These are phyloP conservation scores for Drosophila limbata DNA, from an alignment of 2,888 invertebrate genomes.

Conservation along the genomic window DNA sequence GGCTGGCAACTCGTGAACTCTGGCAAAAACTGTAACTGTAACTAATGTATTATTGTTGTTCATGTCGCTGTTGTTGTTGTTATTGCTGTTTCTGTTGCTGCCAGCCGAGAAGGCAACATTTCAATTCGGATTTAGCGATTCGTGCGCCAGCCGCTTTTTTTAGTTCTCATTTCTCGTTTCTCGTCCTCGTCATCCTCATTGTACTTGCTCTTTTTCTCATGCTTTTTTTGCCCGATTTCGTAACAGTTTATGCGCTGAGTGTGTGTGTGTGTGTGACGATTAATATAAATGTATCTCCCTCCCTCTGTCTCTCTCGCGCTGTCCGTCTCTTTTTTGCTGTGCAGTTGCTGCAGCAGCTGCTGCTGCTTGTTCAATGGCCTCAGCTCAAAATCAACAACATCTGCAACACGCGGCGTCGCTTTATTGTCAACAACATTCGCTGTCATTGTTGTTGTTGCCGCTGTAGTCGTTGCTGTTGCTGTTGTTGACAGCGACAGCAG, in stretches of 20 bases:
- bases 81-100: conserved; percentile 18
- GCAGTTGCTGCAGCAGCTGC: conserved; percentile 40
- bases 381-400: conserved; percentile 53
- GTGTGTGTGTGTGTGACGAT: conserved; percentile 45
- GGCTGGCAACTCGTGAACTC: conserved; percentile 73
- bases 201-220: conserved; percentile 45
- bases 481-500: conserved; percentile 23
- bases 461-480: neutral
- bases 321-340: neutral
- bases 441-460: conserved; percentile 1
- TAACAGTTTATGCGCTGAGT: conserved; percentile 25
- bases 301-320: neutral
- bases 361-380: conserved; percentile 30
- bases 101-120: conserved; percentile 71
- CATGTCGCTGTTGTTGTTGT: conserved; percentile 15
- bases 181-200: conserved; percentile 31
- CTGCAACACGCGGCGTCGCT: conserved; percentile 45
- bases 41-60: conserved; percentile 56
- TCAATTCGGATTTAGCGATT: conserved; percentile 71
- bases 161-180: conserved; percentile 13
- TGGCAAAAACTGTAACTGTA: conserved; percentile 59
- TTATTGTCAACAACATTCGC: conserved; percentile 46
- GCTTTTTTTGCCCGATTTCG: conserved; percentile 32
- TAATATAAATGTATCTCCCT: conserved; percentile 26
- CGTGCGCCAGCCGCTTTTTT: conserved; percentile 49